Percentiles rank a stretch among this genome's conserved stretches.
Conservation (phyloP, 2,113 vertebrate species). For the Bubalus kerabau region DNA sequence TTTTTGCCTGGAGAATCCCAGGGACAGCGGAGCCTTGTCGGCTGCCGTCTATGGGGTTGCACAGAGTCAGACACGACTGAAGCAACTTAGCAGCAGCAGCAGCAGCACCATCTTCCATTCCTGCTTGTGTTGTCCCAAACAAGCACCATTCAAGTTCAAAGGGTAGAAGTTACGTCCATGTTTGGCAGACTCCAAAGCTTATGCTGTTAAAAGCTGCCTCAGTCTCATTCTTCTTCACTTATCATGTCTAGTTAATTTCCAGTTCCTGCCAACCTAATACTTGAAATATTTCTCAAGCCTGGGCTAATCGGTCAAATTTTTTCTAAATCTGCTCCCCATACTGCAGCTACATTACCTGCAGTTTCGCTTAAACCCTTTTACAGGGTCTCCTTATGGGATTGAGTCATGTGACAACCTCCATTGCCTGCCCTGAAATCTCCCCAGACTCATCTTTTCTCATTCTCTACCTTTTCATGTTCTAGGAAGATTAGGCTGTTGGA, state of each 20-base stretch:
- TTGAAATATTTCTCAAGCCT: not conserved
- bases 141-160: not conserved
- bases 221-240: not conserved
- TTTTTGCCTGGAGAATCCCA: too few relatives aligned
- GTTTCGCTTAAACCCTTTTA: not conserved
- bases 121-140: not conserved
- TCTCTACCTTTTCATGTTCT: not conserved
- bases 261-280: not conserved
- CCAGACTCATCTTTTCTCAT: not conserved
- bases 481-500: not conserved
- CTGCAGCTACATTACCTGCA: not conserved
- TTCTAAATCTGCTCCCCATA: not conserved
- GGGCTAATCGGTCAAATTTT: not conserved
- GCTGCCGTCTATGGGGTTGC: too few relatives aligned
- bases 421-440: not conserved
- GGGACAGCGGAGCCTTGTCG: too few relatives aligned
- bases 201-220: not conserved
- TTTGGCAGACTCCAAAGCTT: not conserved
- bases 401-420: not conserved
- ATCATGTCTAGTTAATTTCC: not conserved
- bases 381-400: not conserved
- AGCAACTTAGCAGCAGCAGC: too few relatives aligned
- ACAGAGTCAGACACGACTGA: too few relatives aligned
- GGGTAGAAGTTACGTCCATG: not conserved
- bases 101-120: not conserved